Percentiles rank a stretch among this genome's conserved stretches.
Conservation (phyloP, 2,113 vertebrate genomes). For the Mionectes macconnelli region DNA sequence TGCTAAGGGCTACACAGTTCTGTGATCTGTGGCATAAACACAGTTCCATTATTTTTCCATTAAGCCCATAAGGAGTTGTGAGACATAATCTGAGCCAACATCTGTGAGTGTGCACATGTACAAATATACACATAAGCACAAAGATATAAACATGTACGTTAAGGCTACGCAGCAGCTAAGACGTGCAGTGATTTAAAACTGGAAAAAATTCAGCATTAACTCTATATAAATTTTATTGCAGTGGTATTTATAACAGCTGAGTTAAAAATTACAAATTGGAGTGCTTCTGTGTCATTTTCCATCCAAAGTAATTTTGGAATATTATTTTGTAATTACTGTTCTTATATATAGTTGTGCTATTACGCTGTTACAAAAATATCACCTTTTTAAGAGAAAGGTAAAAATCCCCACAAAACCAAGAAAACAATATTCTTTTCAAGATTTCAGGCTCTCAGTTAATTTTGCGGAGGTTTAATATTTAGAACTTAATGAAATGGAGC, state of each 20-base stretch:
- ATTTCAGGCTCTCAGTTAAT: background rate
- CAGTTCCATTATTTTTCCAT: background rate
- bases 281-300: background rate
- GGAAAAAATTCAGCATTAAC: background rate
- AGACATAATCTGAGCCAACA: background rate
- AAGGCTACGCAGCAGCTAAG: background rate
- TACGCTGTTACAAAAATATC: background rate
- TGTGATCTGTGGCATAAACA: background rate
- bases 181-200: background rate
- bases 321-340: background rate
- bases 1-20: background rate
- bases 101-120: rapidly evolving
- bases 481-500: background rate
- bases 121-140: background rate
- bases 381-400: background rate
- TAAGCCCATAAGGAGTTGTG: background rate
- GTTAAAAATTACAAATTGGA: background rate
- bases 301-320: background rate
- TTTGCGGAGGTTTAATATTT: background rate
- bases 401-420: background rate
- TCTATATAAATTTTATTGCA: background rate
- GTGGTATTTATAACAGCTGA: background rate
- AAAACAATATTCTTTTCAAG: background rate
- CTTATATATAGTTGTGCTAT: background rate
- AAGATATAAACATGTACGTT: background rate